Percentiles rank a stretch among this genome's conserved stretches.
phyloP scores from a whole-genome alignment of 2,888 invertebrate genomes.

The Pollenia angustigena region DNA sequence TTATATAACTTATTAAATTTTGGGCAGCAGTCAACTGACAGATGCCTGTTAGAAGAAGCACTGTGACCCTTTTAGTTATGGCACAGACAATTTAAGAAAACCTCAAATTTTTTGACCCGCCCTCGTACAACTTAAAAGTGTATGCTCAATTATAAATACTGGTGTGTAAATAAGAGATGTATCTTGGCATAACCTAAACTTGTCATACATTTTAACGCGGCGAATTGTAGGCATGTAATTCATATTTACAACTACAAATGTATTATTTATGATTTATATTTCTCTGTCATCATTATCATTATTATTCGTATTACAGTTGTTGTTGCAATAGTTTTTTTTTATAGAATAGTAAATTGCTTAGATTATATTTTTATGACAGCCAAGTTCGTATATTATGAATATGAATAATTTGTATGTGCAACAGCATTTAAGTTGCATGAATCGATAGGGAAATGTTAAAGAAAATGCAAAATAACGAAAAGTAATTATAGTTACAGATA shows the following conservation, averaged over 20 bases:
- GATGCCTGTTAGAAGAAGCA: too few species aligned
- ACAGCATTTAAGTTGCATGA: slow-evolving; percentile 53
- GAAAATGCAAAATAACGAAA: slow-evolving; percentile 37
- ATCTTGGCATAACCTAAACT: slow-evolving; percentile 50
- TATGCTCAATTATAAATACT: background rate
- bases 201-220: slow-evolving; percentile 44
- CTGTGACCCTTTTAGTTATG: too few species aligned
- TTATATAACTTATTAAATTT: too few species aligned
- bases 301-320: background rate
- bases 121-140: slow-evolving; percentile 1
- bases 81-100: too few species aligned
- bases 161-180: background rate
- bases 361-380: background rate
- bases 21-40: too few species aligned
- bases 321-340: slow-evolving; percentile 7
- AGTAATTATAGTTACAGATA: slow-evolving; percentile 37
- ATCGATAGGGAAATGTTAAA: slow-evolving; percentile 32
- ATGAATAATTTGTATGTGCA: slow-evolving; percentile 52
- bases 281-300: background rate
- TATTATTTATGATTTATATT: slow-evolving; percentile 50
- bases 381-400: slow-evolving; percentile 17
- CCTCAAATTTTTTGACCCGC: background rate
- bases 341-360: slow-evolving; percentile 17
- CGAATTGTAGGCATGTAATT: slow-evolving; percentile 11
- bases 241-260: slow-evolving; percentile 27